A percentile compares a stretch with the other conserved stretches of the same genome.
Evolutionary conservation across 2,888 invertebrate species (phyloP).

Genomic region (Xestia sexstrigata): DNA sequence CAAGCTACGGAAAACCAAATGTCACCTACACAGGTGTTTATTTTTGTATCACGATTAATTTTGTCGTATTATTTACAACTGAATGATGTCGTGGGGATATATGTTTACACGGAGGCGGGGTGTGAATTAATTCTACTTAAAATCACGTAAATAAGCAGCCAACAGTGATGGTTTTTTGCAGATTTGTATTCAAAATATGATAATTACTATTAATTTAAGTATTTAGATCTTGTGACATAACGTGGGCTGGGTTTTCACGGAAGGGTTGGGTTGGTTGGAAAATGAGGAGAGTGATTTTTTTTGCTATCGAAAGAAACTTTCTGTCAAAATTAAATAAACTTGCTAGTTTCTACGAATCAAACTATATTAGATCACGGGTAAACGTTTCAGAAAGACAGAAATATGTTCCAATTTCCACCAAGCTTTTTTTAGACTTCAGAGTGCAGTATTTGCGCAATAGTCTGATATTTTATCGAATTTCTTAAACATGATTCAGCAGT

Average conservation of each 20-base stretch:
- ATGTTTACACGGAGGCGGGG: slow-evolving; percentile 78
- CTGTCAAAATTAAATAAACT: not conserved
- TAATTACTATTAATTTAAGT: slow-evolving; percentile 44
- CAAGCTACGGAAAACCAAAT: slow-evolving; percentile 62
- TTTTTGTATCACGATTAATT: slow-evolving; percentile 82
- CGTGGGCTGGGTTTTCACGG: slow-evolving; percentile 22
- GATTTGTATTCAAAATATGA: slow-evolving; percentile 39
- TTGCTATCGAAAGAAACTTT: not conserved
- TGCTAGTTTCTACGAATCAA: not conserved
- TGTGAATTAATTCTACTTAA: slow-evolving; percentile 74
- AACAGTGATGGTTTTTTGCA: slow-evolving; percentile 21
- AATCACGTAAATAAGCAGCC: slow-evolving; percentile 58
- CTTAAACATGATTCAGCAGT: not conserved
- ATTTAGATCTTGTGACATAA: slow-evolving; percentile 28
- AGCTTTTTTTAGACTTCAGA: not conserved
- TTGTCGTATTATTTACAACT: slow-evolving; percentile 77
- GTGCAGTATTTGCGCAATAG: not conserved
- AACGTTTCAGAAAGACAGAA: not conserved
- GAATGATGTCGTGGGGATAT: slow-evolving; percentile 79
- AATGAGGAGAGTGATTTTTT: slow-evolving; percentile 23
- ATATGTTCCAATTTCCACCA: not conserved
- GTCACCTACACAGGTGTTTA: slow-evolving; percentile 78
- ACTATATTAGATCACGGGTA: not conserved
- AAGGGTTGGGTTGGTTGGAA: slow-evolving; percentile 20
- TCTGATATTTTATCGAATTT: not conserved